phyloP scores from a whole-genome alignment of 2,113 vertebrate genomes.

The Percopsis transmontana region DNA sequence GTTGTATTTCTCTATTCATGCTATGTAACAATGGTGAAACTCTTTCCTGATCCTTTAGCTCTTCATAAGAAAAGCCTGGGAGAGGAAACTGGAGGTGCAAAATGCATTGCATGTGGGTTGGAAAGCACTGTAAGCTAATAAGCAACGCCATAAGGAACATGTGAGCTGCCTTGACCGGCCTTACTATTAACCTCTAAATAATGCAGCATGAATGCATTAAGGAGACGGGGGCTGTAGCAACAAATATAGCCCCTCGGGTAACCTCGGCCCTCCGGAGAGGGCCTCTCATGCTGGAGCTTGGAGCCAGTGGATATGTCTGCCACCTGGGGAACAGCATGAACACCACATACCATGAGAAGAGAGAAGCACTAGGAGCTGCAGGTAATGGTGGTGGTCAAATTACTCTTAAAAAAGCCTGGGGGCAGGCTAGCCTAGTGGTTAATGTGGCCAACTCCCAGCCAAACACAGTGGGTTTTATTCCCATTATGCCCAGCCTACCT shows the following conservation, averaged over 20 bases:
- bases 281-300: slow-evolving; percentile 30
- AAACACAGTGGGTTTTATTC: too few relatives aligned
- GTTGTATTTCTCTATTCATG: slow-evolving; percentile 28
- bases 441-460: too few relatives aligned
- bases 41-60: slow-evolving; percentile 17
- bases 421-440: too few relatives aligned
- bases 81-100: background rate
- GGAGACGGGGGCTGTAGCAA: slow-evolving; percentile 10
- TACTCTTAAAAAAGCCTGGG: too few relatives aligned
- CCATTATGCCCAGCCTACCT: too few relatives aligned
- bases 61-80: background rate
- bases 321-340: slow-evolving; percentile 55
- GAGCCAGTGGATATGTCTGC: slow-evolving; percentile 42
- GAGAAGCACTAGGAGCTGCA: slow-evolving; percentile 25
- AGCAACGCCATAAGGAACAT: slow-evolving; percentile 21
- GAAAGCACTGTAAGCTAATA: slow-evolving; percentile 23
- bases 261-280: slow-evolving; percentile 49
- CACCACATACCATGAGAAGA: slow-evolving; percentile 20
- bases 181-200: slow-evolving; percentile 53
- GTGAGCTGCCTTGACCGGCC: slow-evolving; percentile 41
- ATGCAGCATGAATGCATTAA: slow-evolving; percentile 57
- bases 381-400: slow-evolving; percentile 23
- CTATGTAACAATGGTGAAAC: background rate
- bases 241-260: slow-evolving; percentile 47
- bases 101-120: slow-evolving; percentile 18